Conservation (phyloP, 2,113 vertebrate species). For the Hippocampus mohnikei region DNA sequence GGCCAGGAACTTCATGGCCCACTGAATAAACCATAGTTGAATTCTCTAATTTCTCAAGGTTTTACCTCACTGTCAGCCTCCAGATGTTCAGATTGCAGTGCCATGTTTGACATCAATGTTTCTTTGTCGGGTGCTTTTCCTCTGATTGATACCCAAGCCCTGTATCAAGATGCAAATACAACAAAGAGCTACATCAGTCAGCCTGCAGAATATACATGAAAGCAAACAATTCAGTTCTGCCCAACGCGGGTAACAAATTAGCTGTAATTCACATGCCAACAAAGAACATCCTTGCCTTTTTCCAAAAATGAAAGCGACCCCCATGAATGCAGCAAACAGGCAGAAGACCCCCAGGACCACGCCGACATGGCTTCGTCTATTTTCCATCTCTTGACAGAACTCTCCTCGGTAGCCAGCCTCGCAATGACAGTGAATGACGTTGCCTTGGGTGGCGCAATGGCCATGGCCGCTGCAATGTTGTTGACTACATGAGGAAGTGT, state of each 20-base stretch:
- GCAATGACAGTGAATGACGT: conserved; percentile 71
- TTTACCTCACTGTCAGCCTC: conserved; percentile 61
- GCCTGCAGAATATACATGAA: background rate
- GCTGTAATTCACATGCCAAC: background rate
- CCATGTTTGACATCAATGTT: conserved; percentile 66
- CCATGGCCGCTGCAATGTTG: conserved; percentile 74
- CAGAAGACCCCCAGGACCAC: conserved; percentile 46
- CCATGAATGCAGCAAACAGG: conserved; percentile 11
- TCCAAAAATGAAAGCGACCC: conserved; percentile 17
- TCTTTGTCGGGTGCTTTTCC: conserved; percentile 59
- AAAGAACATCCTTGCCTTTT: conserved; percentile 46
- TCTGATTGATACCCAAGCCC: conserved; percentile 29
- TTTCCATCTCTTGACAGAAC: conserved; percentile 72
- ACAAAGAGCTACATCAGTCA: background rate
- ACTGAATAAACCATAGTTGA: background rate
- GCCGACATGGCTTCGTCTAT: conserved; percentile 10
- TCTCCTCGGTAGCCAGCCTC: conserved; percentile 70
- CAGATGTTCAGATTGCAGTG: conserved; percentile 45
- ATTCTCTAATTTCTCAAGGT: background rate
- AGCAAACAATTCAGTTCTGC: background rate
- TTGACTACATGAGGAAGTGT: conserved; percentile 58
- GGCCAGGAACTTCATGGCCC: background rate
- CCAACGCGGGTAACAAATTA: background rate
- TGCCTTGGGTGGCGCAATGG: conserved; percentile 63
- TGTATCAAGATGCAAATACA: conserved; percentile 20